Evolutionary conservation across 2,888 invertebrate genomes (phyloP), one percentile per base, ranked within the genome.

Genomic region (Meloe dianella): DNA sequence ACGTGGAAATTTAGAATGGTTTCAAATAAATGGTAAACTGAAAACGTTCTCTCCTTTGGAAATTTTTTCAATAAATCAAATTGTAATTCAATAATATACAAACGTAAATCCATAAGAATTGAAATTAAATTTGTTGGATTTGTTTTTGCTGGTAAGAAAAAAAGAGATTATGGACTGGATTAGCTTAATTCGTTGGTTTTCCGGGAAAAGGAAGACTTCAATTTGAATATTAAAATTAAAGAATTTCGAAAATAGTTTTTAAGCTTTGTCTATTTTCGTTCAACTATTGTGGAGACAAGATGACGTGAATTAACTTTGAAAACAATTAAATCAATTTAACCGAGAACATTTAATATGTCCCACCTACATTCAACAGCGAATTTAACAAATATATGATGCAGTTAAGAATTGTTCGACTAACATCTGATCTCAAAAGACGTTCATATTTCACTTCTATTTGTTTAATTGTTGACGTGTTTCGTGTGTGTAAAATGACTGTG

Each of bases 381-480:
- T 41, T 29, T 57, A 56, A 20, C 20, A 47, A 47, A 47, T 47
- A 20, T 47, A 10, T 20, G 47, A 20, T 41, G 41, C 17, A 41
- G 47, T 41, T 41, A 41, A 47, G 47, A 47, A 20, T 47, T 20
- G 47, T 47, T 47, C 20, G 10, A 17, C 38, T n/a, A 41, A 41
- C 47, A 22, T 12, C 47, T 47, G 60, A 30, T 32, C 60, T 22
- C 22, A 9, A 35, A 24, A 57, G 57, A 47, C 54, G 30, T 61
- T 41, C 35, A 57, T 30, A 58, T 32, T 24, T 59, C 61, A 32
- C 38, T 61, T 29, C 63, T 66, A 60, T 63, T 58, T 29, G 22
- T 59, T 61, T 66, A 66, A 66, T 66, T 66, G 62, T 63, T 56
- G 61, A 51, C 58, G 30, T 20, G 58, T 58, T 58, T 30, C 30